Conservation (phyloP, 2,888 invertebrate genomes). For the Cheilosia scutellata region DNA sequence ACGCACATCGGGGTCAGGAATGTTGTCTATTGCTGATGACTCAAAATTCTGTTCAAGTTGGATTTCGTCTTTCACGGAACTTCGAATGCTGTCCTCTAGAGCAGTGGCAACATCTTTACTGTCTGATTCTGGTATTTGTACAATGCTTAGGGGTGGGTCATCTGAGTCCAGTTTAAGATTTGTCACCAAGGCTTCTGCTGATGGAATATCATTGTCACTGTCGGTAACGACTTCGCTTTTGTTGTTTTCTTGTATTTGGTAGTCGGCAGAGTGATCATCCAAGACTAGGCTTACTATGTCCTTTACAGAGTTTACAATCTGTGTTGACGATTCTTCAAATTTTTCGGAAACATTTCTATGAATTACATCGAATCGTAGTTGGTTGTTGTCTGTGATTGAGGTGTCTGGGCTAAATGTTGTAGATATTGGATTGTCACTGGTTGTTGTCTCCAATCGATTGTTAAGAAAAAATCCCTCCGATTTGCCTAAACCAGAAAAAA, state of each 20-base stretch:
- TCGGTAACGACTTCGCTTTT: conserved; percentile 11
- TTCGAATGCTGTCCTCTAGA: conserved; percentile 80
- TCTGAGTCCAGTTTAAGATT: conserved; percentile 1
- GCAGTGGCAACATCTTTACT: conserved; percentile 22
- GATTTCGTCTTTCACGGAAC: conserved; percentile 79
- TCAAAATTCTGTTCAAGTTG: conserved; percentile 73
- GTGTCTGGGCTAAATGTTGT: not conserved
- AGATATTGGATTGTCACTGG: conserved; percentile 4
- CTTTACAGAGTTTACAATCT: conserved; percentile 37
- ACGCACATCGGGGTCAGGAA: conserved; percentile 72
- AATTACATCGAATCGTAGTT: conserved; percentile 9
- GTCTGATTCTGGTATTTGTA: conserved; percentile 28
- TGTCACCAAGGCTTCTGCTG: not conserved
- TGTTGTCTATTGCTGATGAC: conserved; percentile 65
- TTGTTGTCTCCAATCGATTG: conserved; percentile 18
- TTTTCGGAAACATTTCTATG: conserved; percentile 33
- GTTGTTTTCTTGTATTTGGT: conserved; percentile 4
- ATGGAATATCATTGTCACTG: conserved; percentile 14
- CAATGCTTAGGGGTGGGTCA: conserved; percentile 29
- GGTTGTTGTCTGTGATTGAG: conserved; percentile 10
- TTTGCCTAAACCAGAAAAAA: conserved; percentile 2
- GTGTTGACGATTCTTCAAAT: conserved; percentile 16
- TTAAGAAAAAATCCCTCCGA: conserved; percentile 42
- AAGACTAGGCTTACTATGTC: conserved; percentile 21
- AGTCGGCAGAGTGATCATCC: conserved; percentile 13